phyloP scores from a whole-genome alignment of 1,140 invertebrate genomes.

The Meloidogyne exigua region DNA sequence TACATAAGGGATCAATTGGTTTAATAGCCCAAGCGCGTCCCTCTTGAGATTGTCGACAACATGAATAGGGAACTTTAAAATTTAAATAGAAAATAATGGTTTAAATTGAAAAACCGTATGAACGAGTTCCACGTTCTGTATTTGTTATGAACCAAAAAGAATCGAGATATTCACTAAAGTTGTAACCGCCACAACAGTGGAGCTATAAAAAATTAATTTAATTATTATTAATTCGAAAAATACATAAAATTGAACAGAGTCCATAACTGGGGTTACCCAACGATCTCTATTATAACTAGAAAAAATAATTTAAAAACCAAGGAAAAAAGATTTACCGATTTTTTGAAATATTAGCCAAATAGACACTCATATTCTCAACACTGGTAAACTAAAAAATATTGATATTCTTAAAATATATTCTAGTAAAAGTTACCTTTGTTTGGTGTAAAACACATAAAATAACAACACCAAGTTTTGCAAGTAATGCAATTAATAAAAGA shows the following conservation, averaged over 20 bases:
- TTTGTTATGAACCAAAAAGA: slow-evolving; percentile 64
- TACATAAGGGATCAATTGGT: slow-evolving; percentile 60
- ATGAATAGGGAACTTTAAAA: slow-evolving; percentile 50
- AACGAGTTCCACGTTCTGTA: slow-evolving; percentile 54
- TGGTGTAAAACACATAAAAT: neutral
- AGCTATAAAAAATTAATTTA: slow-evolving; percentile 51
- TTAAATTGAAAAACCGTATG: slow-evolving; percentile 35
- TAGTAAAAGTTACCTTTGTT: slow-evolving; percentile 24
- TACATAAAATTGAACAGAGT: slow-evolving; percentile 59
- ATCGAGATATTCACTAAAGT: slow-evolving; percentile 53
- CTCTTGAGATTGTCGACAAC: slow-evolving; percentile 57
- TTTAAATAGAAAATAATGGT: neutral
- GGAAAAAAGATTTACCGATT: slow-evolving; percentile 42
- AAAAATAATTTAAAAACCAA: neutral
- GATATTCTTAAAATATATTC: neutral
- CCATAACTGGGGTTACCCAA: slow-evolving; percentile 60
- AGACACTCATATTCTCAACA: slow-evolving; percentile 46
- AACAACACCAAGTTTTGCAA: slow-evolving; percentile 1
- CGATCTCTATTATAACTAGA: slow-evolving; percentile 53
- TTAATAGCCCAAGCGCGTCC: slow-evolving; percentile 55
- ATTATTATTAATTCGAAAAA: slow-evolving; percentile 12
- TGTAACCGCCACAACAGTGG: slow-evolving; percentile 58
- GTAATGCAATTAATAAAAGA: slow-evolving; percentile 13
- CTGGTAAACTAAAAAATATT: slow-evolving; percentile 54
- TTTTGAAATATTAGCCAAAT: slow-evolving; percentile 55